Evolutionary conservation across 2,888 invertebrate species (phyloP).

Genomic region (Drosophila meridionalis): DNA sequence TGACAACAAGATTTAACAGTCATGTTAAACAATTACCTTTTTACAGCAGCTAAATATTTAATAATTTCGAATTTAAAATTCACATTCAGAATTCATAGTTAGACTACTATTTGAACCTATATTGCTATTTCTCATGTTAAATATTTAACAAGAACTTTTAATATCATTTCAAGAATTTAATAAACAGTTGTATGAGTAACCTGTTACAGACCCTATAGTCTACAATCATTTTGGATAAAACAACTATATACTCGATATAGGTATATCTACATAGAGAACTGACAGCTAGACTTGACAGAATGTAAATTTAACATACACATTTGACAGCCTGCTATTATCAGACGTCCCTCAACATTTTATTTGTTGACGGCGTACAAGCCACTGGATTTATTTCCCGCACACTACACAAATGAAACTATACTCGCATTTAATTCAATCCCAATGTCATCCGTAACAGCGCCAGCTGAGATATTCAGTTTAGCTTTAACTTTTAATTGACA

Average conservation of each 20-base stretch:
- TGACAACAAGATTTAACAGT: background rate
- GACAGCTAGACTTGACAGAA: background rate
- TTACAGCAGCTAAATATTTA: background rate
- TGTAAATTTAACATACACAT: background rate
- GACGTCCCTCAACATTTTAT: background rate
- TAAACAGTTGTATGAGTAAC: background rate
- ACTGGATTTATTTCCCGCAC: no score
- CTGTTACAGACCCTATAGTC: background rate
- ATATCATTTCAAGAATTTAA: background rate
- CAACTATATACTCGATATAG: background rate
- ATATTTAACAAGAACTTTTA: background rate
- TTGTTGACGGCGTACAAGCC: background rate
- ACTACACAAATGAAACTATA: background rate
- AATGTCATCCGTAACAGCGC: background rate
- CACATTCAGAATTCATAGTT: background rate
- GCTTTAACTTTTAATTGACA: conserved; percentile 15
- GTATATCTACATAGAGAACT: background rate
- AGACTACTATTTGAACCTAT: background rate
- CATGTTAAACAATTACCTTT: background rate
- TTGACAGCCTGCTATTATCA: background rate
- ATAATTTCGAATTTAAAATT: background rate
- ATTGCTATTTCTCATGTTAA: background rate
- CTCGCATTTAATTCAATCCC: background rate
- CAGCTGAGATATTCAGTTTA: background rate
- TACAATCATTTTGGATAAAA: background rate